Conservation (phyloP, 2,888 invertebrate species). For the Danaus chrysippus region DNA sequence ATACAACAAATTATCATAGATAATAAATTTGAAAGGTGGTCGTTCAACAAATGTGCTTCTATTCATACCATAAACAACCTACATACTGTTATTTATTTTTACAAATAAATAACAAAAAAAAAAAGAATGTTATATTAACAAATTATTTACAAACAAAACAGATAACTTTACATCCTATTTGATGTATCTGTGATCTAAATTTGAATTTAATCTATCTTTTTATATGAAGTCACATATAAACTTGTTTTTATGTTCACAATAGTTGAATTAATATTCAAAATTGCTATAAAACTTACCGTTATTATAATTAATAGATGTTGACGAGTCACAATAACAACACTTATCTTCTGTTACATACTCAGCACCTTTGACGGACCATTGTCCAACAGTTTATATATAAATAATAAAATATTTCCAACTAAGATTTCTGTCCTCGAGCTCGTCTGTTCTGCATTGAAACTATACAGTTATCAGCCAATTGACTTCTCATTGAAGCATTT, state of each 20-base stretch:
- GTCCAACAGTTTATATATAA: conserved; percentile 30
- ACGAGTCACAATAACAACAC: conserved; percentile 1
- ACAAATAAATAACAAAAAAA: background rate
- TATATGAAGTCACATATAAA: no score
- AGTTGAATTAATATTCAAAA: background rate
- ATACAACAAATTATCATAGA: no score
- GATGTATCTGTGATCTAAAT: no score
- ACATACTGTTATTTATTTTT: background rate
- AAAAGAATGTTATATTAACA: background rate
- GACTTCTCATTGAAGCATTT: conserved; percentile 83
- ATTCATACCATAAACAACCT: conserved; percentile 1
- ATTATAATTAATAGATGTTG: background rate
- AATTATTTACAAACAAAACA: conserved; percentile 3
- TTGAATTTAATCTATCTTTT: no score
- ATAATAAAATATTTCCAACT: conserved; percentile 41
- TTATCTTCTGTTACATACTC: conserved; percentile 23
- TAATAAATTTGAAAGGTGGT: no score
- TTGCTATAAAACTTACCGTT: background rate
- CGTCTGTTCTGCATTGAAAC: conserved; percentile 45
- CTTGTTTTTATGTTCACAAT: background rate
- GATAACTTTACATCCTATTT: background rate
- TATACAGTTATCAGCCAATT: conserved; percentile 83
- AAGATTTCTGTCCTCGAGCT: conserved; percentile 62
- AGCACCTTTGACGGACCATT: conserved; percentile 37
- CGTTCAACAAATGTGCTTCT: background rate